Conservation (phyloP, 2,797 vertebrate genomes). For the Phrynocephalus guinanensis region DNA sequence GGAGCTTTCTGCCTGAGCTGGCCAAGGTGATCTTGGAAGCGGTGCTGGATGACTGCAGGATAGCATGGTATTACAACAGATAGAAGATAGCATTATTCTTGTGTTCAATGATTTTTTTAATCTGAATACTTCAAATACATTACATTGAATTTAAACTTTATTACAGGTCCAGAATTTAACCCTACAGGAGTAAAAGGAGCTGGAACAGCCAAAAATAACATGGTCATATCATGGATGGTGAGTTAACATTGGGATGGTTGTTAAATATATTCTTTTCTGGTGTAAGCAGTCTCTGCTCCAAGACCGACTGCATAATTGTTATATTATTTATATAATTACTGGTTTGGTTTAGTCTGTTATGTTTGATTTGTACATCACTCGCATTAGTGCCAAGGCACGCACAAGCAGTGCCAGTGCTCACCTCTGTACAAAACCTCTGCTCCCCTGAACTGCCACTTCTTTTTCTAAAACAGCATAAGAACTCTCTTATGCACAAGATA, state of each 20-base stretch:
- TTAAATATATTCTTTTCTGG: not conserved
- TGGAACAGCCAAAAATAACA: slow-evolving; percentile 92
- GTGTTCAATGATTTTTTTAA: not conserved
- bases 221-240: slow-evolving; percentile 98
- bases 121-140: too few relatives aligned
- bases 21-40: too few relatives aligned
- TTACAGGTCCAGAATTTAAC: slow-evolving; percentile 89
- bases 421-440: too few relatives aligned
- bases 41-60: not conserved
- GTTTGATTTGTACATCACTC: too few relatives aligned
- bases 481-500: too few relatives aligned
- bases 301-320: not conserved
- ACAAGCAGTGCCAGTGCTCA: too few relatives aligned
- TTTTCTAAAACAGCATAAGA: too few relatives aligned
- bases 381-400: too few relatives aligned
- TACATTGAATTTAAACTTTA: slow-evolving; percentile 31
- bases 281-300: not conserved
- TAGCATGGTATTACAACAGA: not conserved
- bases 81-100: not conserved
- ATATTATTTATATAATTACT: not conserved
- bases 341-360: too few relatives aligned
- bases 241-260: slow-evolving; percentile 55
- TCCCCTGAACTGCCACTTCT: too few relatives aligned
- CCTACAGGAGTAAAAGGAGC: slow-evolving; percentile 88
- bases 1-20: too few relatives aligned